Evolutionary conservation across 1,140 invertebrate species (phyloP), one percentile per base, ranked within the genome.

Genomic region (Cydia strobilella): DNA sequence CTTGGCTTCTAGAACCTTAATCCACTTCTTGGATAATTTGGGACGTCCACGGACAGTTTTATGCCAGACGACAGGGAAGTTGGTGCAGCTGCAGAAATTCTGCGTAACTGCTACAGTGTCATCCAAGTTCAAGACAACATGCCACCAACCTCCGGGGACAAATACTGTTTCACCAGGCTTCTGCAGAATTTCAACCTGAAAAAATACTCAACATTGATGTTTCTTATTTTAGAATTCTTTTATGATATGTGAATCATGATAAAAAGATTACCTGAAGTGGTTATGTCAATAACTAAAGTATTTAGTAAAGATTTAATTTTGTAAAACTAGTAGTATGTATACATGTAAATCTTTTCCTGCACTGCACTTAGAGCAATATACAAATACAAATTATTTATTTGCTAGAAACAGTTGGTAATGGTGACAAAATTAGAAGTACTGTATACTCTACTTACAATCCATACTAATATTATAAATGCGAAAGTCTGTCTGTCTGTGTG

Each of bases 81-180:
- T 99, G 1, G 97, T 98, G 69, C 96, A 94, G 77, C 98, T 99
- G 90, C 97, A 98, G 90, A 99, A 99, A 92, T 99, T 99, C 91
- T 99, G 99, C 0, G 99, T 99, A 0, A 99, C 97, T 48, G 99
- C 99, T 72, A 99, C 96, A 1, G 99, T 99, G 76, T 97, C 96
- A 81, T 99, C 98, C 71, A 99, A 93, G 93, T 99, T 99, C 7
- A 99, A 93, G 18, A 99, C 99, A 48, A 99, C 99, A 93, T 99
- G 99, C 99, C 99, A 99, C 97, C 97, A 98, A 3, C 98, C 98
- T 25, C 97, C 98, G 25, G 99, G 99, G 62, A 99, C 98, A 94
- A 99, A 99, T 23, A 99, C 98, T 5, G 98, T 99, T 90, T 99
- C 99, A 42, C 99, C 99, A 54, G 99, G 98, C 81, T 96, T 95